These are phyloP conservation scores for Drosophila baimaii DNA, from an alignment of 1,140 invertebrate genomes.

Conservation along the genomic window DNA sequence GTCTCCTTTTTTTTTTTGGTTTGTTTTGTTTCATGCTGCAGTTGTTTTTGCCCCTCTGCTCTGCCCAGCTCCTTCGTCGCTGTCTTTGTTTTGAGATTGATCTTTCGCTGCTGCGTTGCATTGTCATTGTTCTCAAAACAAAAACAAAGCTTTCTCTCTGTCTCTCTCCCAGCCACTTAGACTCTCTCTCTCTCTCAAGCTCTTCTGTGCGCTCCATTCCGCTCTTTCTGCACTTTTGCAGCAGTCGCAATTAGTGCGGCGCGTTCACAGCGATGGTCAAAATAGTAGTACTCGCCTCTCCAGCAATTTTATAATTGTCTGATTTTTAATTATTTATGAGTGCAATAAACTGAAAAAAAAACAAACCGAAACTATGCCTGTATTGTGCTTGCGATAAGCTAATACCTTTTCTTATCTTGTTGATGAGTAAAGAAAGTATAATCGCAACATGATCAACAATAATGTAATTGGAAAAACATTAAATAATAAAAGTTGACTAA, in stretches of 20 bases:
- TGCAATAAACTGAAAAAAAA: constrained; percentile 15
- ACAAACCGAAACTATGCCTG: background rate
- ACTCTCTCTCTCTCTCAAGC: constrained; percentile 18
- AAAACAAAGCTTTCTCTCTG: constrained; percentile 30
- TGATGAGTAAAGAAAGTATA: constrained; percentile 21
- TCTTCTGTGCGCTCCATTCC: constrained; percentile 6
- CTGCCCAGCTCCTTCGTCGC: constrained; percentile 1
- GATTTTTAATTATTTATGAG: constrained; percentile 2
- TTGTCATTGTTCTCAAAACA: constrained; percentile 27
- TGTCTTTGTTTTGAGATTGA: constrained; percentile 32
- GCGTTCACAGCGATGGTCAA: constrained; percentile 17
- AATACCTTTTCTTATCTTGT: constrained; percentile 4
- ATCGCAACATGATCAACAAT: constrained; percentile 16
- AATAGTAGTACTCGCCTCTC: background rate
- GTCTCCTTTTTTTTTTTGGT: background rate
- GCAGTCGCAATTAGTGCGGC: constrained; percentile 62
- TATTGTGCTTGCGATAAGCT: constrained; percentile 10
- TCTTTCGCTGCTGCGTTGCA: constrained; percentile 12
- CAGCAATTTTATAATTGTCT: background rate
- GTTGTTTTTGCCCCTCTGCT: constrained; percentile 22
- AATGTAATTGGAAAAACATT: constrained; percentile 25
- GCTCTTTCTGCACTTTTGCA: constrained; percentile 29
- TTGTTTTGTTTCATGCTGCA: background rate
- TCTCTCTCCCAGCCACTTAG: background rate
- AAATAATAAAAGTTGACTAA: constrained; percentile 13